Conservation (phyloP, 2,113 vertebrate species). For the Nothoprocta perdicaria region DNA sequence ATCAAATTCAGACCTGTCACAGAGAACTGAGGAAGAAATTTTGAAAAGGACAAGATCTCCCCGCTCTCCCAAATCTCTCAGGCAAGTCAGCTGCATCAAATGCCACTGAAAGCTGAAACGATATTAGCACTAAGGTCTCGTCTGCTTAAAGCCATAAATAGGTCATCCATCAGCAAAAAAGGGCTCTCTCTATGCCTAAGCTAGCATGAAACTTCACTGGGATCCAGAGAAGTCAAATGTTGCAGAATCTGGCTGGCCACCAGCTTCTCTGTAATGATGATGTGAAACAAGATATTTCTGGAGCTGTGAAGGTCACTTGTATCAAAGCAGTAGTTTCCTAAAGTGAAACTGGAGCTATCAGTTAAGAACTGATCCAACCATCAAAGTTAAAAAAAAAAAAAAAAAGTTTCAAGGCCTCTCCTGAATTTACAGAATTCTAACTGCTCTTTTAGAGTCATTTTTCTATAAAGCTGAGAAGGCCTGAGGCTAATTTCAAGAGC, state of each 20-base stretch:
- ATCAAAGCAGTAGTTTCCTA: background rate
- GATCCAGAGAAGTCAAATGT: background rate
- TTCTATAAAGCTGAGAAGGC: background rate
- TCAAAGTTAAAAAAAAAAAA: background rate
- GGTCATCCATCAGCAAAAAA: background rate
- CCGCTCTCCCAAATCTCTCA: background rate
- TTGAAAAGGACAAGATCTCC: background rate
- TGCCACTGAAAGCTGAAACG: background rate
- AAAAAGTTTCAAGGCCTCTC: background rate
- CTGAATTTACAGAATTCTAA: background rate
- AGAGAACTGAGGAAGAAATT: background rate
- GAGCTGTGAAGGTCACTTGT: background rate
- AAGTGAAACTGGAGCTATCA: background rate
- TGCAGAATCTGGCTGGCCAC: background rate
- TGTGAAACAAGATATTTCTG: background rate
- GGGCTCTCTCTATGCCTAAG: fast-evolving
- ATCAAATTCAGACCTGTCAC: background rate
- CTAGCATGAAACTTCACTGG: background rate
- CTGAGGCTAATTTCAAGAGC: background rate
- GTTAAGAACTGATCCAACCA: background rate
- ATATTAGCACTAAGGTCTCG: background rate
- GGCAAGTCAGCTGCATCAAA: background rate
- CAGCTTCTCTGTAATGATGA: fast-evolving
- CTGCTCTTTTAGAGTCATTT: background rate
- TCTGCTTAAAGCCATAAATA: background rate